These are phyloP conservation scores for Phoenicopterus ruber DNA, from an alignment of 2,113 vertebrate species.

Conservation along the genomic window DNA sequence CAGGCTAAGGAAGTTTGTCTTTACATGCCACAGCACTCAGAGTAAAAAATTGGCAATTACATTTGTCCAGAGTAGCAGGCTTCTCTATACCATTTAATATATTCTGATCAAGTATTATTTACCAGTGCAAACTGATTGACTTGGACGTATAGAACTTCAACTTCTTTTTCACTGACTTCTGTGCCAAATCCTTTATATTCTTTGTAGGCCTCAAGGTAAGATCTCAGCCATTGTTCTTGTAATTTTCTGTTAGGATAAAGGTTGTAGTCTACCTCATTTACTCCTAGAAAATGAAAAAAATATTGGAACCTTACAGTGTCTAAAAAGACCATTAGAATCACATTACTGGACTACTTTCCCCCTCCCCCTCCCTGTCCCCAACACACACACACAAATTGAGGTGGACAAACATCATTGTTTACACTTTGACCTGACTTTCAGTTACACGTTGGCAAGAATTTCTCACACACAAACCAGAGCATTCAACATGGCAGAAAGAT, in stretches of 20 bases:
- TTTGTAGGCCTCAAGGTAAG: slow-evolving; percentile 94
- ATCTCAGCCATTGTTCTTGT: slow-evolving; percentile 90
- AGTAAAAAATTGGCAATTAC: neutral
- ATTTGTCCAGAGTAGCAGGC: neutral
- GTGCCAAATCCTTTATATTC: slow-evolving; percentile 83
- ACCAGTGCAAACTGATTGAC: slow-evolving; percentile 96
- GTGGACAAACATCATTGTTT: neutral
- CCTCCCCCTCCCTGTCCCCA: accelerated
- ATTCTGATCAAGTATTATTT: slow-evolving; percentile 51
- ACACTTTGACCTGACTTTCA: neutral
- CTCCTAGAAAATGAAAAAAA: slow-evolving; percentile 71
- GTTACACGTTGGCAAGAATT: neutral
- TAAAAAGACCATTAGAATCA: neutral
- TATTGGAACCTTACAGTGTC: neutral
- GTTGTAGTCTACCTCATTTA: slow-evolving; percentile 95
- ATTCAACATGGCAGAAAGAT: neutral
- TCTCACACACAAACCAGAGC: neutral
- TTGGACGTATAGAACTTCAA: slow-evolving; percentile 92
- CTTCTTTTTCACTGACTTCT: slow-evolving; percentile 85
- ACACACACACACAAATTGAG: neutral
- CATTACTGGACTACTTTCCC: neutral
- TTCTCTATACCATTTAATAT: neutral
- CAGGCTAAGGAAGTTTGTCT: neutral
- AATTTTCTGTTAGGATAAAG: slow-evolving; percentile 85
- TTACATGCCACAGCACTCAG: neutral